These are phyloP conservation scores for Tipula confusa DNA, from an alignment of 2,888 invertebrate species.

Conservation along the genomic window DNA sequence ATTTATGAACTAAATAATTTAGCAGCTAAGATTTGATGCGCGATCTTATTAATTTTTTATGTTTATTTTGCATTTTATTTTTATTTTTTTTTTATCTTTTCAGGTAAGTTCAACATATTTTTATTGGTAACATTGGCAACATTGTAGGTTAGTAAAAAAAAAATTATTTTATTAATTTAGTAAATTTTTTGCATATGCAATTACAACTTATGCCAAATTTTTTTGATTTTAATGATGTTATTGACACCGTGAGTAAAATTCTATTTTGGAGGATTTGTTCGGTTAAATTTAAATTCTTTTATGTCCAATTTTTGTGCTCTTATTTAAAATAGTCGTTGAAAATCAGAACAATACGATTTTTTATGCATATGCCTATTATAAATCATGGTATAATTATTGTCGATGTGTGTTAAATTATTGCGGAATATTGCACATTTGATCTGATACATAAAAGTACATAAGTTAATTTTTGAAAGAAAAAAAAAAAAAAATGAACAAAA, in stretches of 20 bases:
- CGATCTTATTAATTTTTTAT: background rate
- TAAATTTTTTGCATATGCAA: background rate
- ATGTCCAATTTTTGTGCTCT: background rate
- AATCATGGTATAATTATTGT: background rate
- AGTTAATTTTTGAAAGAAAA: too few species aligned
- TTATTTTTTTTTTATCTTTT: background rate
- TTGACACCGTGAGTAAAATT: background rate
- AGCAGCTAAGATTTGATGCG: background rate
- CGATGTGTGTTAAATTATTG: too few species aligned
- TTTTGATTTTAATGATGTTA: background rate
- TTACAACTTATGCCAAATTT: background rate
- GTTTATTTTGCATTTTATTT: too few species aligned
- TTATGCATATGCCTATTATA: background rate
- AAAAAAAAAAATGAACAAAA: too few species aligned
- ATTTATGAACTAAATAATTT: slow-evolving; percentile 3
- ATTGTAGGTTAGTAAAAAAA: background rate
- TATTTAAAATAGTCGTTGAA: background rate
- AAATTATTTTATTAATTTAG: background rate
- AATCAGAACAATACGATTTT: background rate
- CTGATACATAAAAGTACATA: too few species aligned
- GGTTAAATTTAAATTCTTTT: background rate
- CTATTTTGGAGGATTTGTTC: background rate
- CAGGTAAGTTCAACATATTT: background rate
- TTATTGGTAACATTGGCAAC: background rate
- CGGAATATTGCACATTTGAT: too few species aligned